Evolutionary conservation across 2,113 vertebrate genomes (phyloP).

Genomic region (Tyto alba): DNA sequence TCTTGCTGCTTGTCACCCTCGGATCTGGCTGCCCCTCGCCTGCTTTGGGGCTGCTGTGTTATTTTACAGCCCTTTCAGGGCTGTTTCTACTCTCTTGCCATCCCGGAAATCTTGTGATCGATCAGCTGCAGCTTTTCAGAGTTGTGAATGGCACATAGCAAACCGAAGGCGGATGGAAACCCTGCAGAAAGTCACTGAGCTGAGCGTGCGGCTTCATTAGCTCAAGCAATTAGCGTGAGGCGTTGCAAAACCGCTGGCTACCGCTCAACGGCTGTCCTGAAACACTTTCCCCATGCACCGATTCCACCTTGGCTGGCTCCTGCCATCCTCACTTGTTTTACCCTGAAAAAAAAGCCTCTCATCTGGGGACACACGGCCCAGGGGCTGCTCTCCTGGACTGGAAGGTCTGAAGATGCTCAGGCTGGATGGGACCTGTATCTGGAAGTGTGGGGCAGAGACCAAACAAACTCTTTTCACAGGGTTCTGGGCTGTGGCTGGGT

Average conservation of each 20-base stretch:
- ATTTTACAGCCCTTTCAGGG: background rate
- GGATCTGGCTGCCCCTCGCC: background rate
- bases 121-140: background rate
- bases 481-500: background rate
- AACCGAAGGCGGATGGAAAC: background rate
- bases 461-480: background rate
- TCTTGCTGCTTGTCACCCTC: background rate
- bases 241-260: background rate
- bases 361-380: background rate
- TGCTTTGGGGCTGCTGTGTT: background rate
- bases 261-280: background rate
- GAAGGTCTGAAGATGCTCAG: background rate
- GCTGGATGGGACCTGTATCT: background rate
- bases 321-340: background rate
- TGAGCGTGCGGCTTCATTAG: background rate
- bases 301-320: background rate
- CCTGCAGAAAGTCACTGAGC: background rate
- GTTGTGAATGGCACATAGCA: background rate
- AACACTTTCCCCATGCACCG: background rate
- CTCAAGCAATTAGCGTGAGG: background rate
- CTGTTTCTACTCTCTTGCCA: background rate
- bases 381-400: background rate
- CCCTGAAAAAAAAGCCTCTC: background rate
- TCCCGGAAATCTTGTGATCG: background rate
- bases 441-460: background rate